Conservation (phyloP, 1,140 invertebrate genomes). For the Bombus difficillimus region DNA sequence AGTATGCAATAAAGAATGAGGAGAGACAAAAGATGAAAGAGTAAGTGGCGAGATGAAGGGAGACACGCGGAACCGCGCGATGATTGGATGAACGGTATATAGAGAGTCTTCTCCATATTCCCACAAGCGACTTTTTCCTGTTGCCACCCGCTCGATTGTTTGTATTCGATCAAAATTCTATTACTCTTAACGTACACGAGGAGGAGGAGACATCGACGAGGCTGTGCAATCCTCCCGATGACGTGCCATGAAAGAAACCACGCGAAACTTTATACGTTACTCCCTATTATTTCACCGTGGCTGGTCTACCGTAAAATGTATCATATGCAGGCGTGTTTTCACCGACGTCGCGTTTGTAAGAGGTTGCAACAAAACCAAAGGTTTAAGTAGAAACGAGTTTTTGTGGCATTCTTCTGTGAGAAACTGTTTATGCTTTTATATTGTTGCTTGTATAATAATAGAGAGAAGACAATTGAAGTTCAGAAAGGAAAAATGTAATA, state of each 20-base stretch:
- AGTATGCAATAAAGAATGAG: neutral
- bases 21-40: constrained; percentile 33
- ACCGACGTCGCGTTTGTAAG: neutral
- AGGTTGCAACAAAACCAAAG: neutral
- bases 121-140: constrained; percentile 68
- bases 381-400: neutral
- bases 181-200: constrained; percentile 67
- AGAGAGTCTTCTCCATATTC: constrained; percentile 66
- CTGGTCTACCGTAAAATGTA: constrained; percentile 44
- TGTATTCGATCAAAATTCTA: constrained; percentile 73
- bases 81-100: constrained; percentile 68
- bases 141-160: constrained; percentile 66
- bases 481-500: neutral
- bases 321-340: neutral
- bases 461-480: neutral
- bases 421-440: neutral
- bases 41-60: constrained; percentile 38
- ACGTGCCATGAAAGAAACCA: constrained; percentile 44
- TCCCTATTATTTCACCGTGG: constrained; percentile 54
- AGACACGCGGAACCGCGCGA: constrained; percentile 56
- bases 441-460: neutral
- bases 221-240: constrained; percentile 51
- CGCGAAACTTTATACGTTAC: constrained; percentile 13
- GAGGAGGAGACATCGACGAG: constrained; percentile 54
- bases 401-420: neutral